Evolutionary conservation across 2,888 invertebrate genomes (phyloP).

Genomic region (Habroteleia sp.): DNA sequence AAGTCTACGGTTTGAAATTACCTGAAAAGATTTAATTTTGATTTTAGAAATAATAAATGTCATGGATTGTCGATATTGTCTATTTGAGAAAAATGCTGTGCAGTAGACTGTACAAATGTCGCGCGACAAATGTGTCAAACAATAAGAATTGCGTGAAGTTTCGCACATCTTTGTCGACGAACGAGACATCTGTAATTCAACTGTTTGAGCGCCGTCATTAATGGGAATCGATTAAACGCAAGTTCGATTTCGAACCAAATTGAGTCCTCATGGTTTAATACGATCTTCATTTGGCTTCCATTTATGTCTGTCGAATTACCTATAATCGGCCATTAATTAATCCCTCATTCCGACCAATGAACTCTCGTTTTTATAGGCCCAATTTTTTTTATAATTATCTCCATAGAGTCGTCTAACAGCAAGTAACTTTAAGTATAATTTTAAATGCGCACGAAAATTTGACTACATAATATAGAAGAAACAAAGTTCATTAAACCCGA

Average conservation of each 20-base stretch:
- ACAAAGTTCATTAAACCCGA: too few species aligned
- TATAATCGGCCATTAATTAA: background rate
- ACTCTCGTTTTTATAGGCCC: background rate
- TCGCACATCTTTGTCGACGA: background rate
- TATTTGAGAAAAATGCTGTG: slow-evolving; percentile 19
- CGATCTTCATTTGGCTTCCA: slow-evolving; percentile 18
- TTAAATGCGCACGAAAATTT: too few species aligned
- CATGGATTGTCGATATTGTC: slow-evolving; percentile 23
- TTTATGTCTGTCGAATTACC: slow-evolving; percentile 1
- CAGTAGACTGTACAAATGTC: slow-evolving; percentile 36
- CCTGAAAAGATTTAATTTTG: slow-evolving; percentile 17
- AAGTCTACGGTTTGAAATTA: slow-evolving; percentile 6
- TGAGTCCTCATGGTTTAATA: slow-evolving; percentile 9
- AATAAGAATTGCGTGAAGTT: slow-evolving; percentile 6
- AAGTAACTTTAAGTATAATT: too few species aligned
- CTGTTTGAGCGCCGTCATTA: slow-evolving; percentile 21
- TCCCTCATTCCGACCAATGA: background rate
- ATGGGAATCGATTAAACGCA: slow-evolving; percentile 24
- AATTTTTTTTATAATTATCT: too few species aligned
- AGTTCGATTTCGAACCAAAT: slow-evolving; percentile 9
- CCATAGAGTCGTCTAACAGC: too few species aligned
- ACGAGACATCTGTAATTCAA: slow-evolving; percentile 14
- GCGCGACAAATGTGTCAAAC: slow-evolving; percentile 26
- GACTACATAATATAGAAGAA: too few species aligned
- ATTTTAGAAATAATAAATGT: slow-evolving; percentile 28